phyloP scores from a whole-genome alignment of 2,113 vertebrate species.

The Guaruba guarouba region DNA sequence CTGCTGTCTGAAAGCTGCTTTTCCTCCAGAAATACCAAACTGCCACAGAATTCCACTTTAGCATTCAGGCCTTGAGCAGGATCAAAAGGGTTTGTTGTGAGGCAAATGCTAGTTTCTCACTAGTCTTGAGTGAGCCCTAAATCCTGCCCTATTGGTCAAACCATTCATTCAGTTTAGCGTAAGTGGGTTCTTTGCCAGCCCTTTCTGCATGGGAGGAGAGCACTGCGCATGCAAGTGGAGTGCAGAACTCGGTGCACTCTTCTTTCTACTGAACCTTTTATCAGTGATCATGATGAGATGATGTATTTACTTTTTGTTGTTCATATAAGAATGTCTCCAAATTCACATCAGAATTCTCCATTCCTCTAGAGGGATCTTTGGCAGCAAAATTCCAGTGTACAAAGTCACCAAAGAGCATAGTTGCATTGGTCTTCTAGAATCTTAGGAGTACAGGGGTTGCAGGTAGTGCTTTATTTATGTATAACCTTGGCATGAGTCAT shows the following conservation, averaged over 20 bases:
- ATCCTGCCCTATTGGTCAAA: background rate
- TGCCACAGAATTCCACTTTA: background rate
- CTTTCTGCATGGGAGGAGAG: background rate
- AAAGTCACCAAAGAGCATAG: background rate
- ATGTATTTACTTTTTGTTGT: background rate
- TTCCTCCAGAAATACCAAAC: background rate
- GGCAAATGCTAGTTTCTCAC: background rate
- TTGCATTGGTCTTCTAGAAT: background rate
- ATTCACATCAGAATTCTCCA: background rate
- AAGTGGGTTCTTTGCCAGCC: background rate
- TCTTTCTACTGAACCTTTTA: background rate
- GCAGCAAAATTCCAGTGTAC: background rate
- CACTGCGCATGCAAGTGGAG: no score
- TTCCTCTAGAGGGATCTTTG: background rate
- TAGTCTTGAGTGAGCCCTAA: background rate
- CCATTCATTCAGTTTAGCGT: background rate
- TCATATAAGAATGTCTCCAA: background rate
- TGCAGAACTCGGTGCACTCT: background rate
- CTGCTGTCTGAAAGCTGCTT: background rate
- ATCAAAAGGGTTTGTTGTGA: background rate
- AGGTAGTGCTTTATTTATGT: background rate
- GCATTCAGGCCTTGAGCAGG: background rate
- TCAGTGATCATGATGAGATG: background rate
- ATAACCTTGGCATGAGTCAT: background rate
- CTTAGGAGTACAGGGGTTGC: background rate